Evolutionary conservation across 2,888 invertebrate genomes (phyloP).

Genomic region (Ormyrus nitidulus): DNA sequence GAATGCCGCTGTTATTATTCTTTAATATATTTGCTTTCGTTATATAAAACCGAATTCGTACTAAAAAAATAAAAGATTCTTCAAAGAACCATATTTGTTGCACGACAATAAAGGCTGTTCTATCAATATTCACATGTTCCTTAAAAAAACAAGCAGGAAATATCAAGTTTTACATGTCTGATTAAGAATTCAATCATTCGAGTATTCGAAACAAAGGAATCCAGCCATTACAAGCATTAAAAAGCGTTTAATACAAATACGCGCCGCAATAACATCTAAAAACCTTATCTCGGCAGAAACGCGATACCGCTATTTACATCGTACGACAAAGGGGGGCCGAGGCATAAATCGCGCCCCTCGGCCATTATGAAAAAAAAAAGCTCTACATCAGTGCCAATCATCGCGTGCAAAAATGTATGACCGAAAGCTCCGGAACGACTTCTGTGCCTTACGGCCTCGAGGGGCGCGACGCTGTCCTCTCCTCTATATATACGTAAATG

Average conservation of each 20-base stretch:
- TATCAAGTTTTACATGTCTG: no score
- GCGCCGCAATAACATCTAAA: constrained; percentile 1
- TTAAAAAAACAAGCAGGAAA: no score
- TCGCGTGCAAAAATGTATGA: constrained; percentile 51
- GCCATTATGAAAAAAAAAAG: constrained; percentile 10
- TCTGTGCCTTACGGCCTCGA: constrained; percentile 28
- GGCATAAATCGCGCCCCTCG: background rate
- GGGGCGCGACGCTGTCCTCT: background rate
- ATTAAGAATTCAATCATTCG: no score
- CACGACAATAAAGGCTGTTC: no score
- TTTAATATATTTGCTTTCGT: no score
- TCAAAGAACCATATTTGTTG: no score
- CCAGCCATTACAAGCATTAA: constrained; percentile 10
- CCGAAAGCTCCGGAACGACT: constrained; percentile 1
- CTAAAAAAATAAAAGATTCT: no score
- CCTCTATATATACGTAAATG: no score
- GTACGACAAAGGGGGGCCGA: background rate
- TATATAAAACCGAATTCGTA: no score
- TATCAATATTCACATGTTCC: no score
- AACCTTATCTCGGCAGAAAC: constrained; percentile 27
- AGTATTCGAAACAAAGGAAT: background rate
- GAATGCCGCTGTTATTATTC: no score
- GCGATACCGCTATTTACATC: constrained; percentile 44
- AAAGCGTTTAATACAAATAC: constrained; percentile 27
- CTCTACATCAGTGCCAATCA: constrained; percentile 13